Evolutionary conservation across 2,113 vertebrate genomes (phyloP).

Genomic region (Paracanthobrama guichenoti): DNA sequence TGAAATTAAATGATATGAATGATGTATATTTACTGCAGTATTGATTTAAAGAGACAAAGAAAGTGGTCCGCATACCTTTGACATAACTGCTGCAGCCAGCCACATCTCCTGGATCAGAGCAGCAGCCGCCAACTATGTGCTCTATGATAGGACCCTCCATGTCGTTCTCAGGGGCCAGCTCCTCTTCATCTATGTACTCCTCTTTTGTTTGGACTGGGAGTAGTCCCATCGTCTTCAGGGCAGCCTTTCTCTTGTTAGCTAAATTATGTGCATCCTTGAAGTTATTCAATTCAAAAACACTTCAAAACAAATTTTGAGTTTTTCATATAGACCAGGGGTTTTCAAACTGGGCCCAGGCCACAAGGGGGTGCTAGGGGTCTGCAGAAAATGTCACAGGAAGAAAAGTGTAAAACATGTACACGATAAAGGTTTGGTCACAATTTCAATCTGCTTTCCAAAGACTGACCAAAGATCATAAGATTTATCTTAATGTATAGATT

Average conservation of each 20-base stretch:
- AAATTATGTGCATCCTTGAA: background rate
- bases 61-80: constrained; percentile 28
- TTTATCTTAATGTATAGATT: too few relatives aligned
- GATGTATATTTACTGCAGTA: background rate
- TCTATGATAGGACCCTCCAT: constrained; percentile 39
- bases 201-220: background rate
- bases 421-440: background rate
- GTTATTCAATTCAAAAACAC: background rate
- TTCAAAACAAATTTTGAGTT: background rate
- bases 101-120: constrained; percentile 32
- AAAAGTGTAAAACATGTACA: background rate
- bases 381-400: background rate
- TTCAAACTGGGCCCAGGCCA: background rate
- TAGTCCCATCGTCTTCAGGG: constrained; percentile 37
- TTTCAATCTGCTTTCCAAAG: background rate
- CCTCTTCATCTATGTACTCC: constrained; percentile 30
- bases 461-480: too few relatives aligned
- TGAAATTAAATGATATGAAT: background rate
- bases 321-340: background rate
- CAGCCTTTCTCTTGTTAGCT: constrained; percentile 26
- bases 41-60: background rate
- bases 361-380: constrained; percentile 5
- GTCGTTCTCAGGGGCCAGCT: constrained; percentile 39
- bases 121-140: constrained; percentile 39
- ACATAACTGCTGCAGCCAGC: constrained; percentile 14